A percentile compares a stretch with the other conserved stretches of the same genome.
Evolutionary conservation across 2,113 vertebrate genomes (phyloP).

Genomic region (Platysteira castanea): DNA sequence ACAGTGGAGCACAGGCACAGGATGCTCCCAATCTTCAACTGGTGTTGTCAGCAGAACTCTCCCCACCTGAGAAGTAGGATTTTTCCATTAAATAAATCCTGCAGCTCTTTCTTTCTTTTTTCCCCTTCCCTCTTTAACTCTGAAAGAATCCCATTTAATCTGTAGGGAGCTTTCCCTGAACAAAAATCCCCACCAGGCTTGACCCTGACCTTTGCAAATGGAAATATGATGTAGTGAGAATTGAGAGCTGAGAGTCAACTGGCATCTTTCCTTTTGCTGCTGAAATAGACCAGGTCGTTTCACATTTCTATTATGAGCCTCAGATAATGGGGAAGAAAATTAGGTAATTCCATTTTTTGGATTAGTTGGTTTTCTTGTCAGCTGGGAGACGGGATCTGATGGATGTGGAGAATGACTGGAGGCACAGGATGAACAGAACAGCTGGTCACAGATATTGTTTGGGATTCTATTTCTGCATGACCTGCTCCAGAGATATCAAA

Average conservation of each 20-base stretch:
- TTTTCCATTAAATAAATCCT: background rate
- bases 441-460: conserved; percentile 34
- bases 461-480: conserved; percentile 51
- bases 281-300: conserved; percentile 27
- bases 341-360: conserved; percentile 52
- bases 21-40: background rate
- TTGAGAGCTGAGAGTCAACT: conserved; percentile 26
- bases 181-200: background rate
- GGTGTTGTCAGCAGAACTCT: background rate
- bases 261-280: background rate
- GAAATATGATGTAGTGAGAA: conserved; percentile 48
- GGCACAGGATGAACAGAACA: conserved; percentile 39
- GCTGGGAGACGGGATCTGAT: conserved; percentile 43
- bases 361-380: conserved; percentile 44
- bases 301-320: conserved; percentile 48
- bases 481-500: conserved; percentile 21
- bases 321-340: conserved; percentile 50
- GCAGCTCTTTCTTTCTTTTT: background rate
- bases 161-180: conserved; percentile 16
- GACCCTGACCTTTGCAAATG: conserved; percentile 49
- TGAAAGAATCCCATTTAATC: conserved; percentile 10
- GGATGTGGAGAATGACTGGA: conserved; percentile 16
- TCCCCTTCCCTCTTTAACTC: background rate
- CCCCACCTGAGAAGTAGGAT: background rate
- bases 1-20: background rate